Base-by-base conservation (phyloP, 2,888 invertebrate species). In the Abrostola triplasia region DNA sequence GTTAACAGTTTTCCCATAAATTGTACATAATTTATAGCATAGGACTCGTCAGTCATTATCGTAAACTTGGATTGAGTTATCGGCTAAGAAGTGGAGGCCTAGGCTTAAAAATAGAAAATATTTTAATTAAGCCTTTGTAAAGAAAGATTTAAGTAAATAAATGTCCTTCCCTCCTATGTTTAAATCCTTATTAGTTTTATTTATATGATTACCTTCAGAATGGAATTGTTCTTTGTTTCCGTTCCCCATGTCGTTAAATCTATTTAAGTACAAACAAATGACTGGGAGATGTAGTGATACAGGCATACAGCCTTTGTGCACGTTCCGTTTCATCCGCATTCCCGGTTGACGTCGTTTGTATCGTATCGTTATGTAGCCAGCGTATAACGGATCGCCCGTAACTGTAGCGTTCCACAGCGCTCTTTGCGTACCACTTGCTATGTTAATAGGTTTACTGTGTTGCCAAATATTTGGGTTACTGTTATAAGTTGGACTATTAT, bases 381-480 rank as follows among this genome's bases (percentile, higher is more conserved):
- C 75, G 70, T 63, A 80, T 89, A 90, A 90, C 90, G 90, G 90
- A 86, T 83, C 80, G 82, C 57, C 59, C 44, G 57, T 85, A 84
- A 88, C 88, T 83, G 88, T 85, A 78, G 73, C 68, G 85, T 83
- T 79, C 77, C 70, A 70, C 71, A 73, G 64, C 76, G 76, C 66
- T 80, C 82, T 83, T 84, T 82, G 79, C 85, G 90, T 88, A 83
- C 89, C 76, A 89, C 79, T 90, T 89, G 82, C 80, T 67, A 73
- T 71, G 73, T 68, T 89, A 89, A 90, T 88, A 73, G 82, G 70
- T 73, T 73, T 79, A 79, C 68, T 69, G 61, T 67, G 77, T 73
- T 67, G 65, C 72, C 67, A 67, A 78, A 79, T 80, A 79, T 79
- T 70, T 68, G 62, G 79, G 79, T 75, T 71, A 81, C 65, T 76